Evolutionary conservation across 2,797 vertebrate species (phyloP), one percentile per base, ranked within the genome.

Genomic region (Perodicticus potto): DNA sequence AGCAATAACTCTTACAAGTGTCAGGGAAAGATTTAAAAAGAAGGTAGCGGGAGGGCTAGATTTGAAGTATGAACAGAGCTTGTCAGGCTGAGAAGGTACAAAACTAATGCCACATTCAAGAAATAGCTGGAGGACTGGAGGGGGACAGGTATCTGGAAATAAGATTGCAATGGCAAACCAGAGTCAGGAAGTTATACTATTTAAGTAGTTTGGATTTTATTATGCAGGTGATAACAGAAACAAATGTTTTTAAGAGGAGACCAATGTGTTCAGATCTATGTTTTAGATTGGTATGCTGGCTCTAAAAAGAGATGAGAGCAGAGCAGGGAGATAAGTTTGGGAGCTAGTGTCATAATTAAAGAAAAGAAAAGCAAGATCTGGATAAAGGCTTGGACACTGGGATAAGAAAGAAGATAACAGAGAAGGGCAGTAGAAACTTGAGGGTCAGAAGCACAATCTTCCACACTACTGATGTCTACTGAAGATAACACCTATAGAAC

Each of bases 11-110:
- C 40, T 23, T 84, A 7, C 23, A 72, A 95, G 16, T 63, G 59
- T 49, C 43, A 76, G 43, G 87, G 53, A 93, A 77, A 25, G 32
- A 77, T 96, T 94, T 89, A 89, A 86, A 93, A 74, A 95, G 72
- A 34, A 89, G 27, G 32, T 61, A 27, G 53, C 37, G 84, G 32
- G 45, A 82, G 49, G 86, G 40, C 25, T 40, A 9, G 57, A 27
- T 55, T 82, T 89, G 29, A 82, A 89, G 81, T 37, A 89, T 88
- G 78, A 91, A 84, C 1, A 76, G 53, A 95, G 25, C 5, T 63
- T 94, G 22, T 78, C 70, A 94, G 72, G 69, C 22, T n/a, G 16
- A 85, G 23, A 89, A 49, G 22, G 27, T 45, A 72, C 17, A 86
- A 88, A 97, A 29, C 19, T 74, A 93, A 86, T 37, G 9, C 27